A percentile compares a stretch with the other conserved stretches of the same genome.
Conservation (phyloP, 1,140 invertebrate species). For the Zaprionus africanus region DNA sequence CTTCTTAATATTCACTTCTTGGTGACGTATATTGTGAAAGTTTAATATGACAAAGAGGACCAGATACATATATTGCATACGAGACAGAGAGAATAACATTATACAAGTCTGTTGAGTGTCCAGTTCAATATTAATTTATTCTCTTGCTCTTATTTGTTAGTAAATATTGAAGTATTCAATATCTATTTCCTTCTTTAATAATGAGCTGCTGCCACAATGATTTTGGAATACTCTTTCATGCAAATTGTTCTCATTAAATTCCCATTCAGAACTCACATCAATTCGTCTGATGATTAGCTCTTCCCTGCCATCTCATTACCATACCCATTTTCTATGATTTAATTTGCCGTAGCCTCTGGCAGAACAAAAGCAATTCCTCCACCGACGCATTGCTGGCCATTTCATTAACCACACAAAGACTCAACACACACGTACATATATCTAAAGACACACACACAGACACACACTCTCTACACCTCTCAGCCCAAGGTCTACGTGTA, state of each 20-base stretch:
- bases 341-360: constrained; percentile 14
- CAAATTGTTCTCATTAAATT: background rate
- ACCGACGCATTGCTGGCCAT: constrained; percentile 25
- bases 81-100: no score
- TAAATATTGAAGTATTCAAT: no score
- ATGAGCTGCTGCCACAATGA: no score
- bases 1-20: no score
- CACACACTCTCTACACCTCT: background rate
- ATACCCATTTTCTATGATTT: constrained; percentile 19
- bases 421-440: background rate
- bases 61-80: no score
- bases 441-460: background rate
- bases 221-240: background rate
- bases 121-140: no score
- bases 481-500: constrained; percentile 22
- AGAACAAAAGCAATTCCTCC: constrained; percentile 7
- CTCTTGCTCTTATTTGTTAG: no score
- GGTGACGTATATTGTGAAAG: no score
- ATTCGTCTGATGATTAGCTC: constrained; percentile 16
- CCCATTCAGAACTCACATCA: background rate
- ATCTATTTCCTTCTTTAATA: no score
- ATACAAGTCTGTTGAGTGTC: no score
- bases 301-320: background rate
- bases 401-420: constrained; percentile 35
- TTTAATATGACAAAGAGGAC: no score